These are phyloP conservation scores for Sciurus carolinensis DNA, from an alignment of 2,797 vertebrate species.

Conservation along the genomic window DNA sequence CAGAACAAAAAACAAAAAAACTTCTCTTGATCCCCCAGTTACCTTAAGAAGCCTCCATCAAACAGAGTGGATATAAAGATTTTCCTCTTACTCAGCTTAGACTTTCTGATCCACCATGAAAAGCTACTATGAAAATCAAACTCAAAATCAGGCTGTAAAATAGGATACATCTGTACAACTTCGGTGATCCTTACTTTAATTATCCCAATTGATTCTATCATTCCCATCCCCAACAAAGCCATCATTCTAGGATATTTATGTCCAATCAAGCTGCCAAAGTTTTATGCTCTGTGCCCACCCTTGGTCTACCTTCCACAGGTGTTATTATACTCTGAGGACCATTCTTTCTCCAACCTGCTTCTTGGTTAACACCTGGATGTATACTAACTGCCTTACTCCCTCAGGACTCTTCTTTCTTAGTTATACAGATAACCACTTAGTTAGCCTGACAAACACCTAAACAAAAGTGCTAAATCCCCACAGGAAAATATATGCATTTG, in stretches of 20 bases:
- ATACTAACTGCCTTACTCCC: not conserved
- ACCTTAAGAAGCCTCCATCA: not conserved
- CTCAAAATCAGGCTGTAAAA: slow-evolving; percentile 9
- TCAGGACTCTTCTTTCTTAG: not conserved
- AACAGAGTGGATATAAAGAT: not conserved
- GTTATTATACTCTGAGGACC: not conserved
- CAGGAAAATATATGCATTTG: not conserved
- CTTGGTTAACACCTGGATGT: not conserved
- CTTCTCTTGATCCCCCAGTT: too few relatives aligned
- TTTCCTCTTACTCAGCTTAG: not conserved
- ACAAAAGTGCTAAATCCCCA: not conserved
- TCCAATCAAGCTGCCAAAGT: not conserved
- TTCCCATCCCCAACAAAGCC: not conserved
- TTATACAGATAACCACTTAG: not conserved
- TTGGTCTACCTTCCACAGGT: not conserved
- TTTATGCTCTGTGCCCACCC: not conserved
- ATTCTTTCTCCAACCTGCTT: not conserved
- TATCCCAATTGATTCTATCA: not conserved
- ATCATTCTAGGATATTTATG: not conserved
- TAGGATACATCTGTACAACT: not conserved
- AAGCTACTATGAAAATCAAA: slow-evolving; percentile 1
- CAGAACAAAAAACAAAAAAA: too few relatives aligned
- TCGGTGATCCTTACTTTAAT: not conserved
- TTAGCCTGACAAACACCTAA: not conserved
- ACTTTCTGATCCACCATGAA: not conserved